These are phyloP conservation scores for Cheilosia urbana DNA, from an alignment of 2,888 invertebrate species.

Conservation along the genomic window DNA sequence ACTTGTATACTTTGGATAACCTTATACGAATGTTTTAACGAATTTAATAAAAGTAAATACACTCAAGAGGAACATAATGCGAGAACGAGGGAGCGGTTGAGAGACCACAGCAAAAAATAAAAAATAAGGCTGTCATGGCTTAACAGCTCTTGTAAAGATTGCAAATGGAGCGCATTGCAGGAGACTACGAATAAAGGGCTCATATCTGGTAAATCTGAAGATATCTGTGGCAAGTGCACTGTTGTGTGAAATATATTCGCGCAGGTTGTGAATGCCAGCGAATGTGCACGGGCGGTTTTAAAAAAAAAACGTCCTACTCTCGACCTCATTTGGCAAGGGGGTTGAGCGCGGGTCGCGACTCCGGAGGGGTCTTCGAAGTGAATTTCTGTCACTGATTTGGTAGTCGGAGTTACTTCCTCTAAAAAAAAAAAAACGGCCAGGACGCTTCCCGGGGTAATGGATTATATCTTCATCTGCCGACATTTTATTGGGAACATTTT, in stretches of 20 bases:
- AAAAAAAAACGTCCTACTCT: too few species aligned
- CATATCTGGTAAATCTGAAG: slow-evolving; percentile 10
- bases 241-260: background rate
- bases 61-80: slow-evolving; percentile 54
- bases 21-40: slow-evolving; percentile 60
- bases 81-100: background rate
- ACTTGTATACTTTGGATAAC: slow-evolving; percentile 28
- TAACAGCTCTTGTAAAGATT: slow-evolving; percentile 42
- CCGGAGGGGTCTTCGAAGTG: too few species aligned
- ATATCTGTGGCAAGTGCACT: background rate
- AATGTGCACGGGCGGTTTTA: too few species aligned
- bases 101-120: slow-evolving; percentile 17
- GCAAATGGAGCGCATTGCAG: slow-evolving; percentile 39
- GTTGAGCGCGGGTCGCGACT: too few species aligned
- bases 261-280: background rate
- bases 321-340: too few species aligned
- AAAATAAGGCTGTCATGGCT: slow-evolving; percentile 38
- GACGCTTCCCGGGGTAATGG: too few species aligned
- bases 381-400: too few species aligned
- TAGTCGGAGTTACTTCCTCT: too few species aligned
- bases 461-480: too few species aligned
- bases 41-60: slow-evolving; percentile 66
- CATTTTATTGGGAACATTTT: too few species aligned
- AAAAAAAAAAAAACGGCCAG: too few species aligned
- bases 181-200: slow-evolving; percentile 26